These are phyloP conservation scores for Protonemura montana DNA, from an alignment of 2,888 invertebrate genomes.

Conservation along the genomic window DNA sequence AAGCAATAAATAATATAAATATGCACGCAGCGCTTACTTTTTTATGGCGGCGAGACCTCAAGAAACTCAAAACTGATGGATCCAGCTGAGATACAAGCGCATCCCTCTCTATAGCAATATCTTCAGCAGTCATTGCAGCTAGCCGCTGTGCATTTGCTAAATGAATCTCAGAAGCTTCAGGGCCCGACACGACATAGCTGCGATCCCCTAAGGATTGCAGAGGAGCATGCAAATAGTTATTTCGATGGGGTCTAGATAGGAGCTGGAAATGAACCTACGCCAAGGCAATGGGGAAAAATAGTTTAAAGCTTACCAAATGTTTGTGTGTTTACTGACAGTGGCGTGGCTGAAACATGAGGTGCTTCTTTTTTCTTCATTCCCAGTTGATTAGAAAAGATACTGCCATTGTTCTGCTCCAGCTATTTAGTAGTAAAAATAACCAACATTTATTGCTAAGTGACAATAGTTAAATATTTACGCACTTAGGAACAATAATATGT, in stretches of 20 bases:
- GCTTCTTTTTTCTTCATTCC: background rate
- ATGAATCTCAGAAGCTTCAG: constrained; percentile 67
- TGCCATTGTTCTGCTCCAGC: background rate
- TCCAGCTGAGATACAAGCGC: constrained; percentile 71
- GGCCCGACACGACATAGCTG: constrained; percentile 54
- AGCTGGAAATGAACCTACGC: background rate
- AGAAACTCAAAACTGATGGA: constrained; percentile 72
- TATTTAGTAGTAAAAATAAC: too few species aligned
- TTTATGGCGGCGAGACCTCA: constrained; percentile 58
- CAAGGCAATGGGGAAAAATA: background rate
- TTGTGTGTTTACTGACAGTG: background rate
- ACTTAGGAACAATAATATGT: too few species aligned
- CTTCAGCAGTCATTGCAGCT: constrained; percentile 72
- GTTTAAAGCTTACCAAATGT: background rate
- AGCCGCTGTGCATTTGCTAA: constrained; percentile 74
- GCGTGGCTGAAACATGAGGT: background rate
- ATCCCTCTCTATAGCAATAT: constrained; percentile 77
- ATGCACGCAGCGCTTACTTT: background rate
- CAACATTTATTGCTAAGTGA: too few species aligned
- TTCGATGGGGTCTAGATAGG: too few species aligned
- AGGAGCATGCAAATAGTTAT: constrained; percentile 2
- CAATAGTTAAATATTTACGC: too few species aligned
- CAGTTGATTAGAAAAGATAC: background rate
- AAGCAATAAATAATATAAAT: background rate
- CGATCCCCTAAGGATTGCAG: constrained; percentile 42